phyloP scores from a whole-genome alignment of 2,113 vertebrate species.

The Mesitornis unicolor region DNA sequence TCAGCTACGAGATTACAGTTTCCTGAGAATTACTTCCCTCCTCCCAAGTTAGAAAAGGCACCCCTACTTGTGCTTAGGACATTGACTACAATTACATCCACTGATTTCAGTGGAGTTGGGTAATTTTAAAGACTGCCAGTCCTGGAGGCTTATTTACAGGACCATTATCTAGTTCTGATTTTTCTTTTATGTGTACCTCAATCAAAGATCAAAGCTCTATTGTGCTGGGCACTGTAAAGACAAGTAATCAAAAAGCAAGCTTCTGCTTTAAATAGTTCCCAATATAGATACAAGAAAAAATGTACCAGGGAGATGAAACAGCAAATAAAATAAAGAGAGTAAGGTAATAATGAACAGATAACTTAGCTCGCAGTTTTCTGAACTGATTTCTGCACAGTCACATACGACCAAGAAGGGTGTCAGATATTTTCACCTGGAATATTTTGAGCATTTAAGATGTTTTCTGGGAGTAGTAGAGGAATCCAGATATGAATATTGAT shows the following conservation, averaged over 20 bases:
- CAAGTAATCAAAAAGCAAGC: slow-evolving; percentile 7
- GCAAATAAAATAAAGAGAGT: background rate
- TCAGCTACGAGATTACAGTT: background rate
- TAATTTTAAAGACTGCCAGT: background rate
- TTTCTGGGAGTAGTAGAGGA: background rate
- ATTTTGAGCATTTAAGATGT: background rate
- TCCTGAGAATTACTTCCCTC: background rate
- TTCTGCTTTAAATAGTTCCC: background rate
- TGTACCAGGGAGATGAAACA: background rate
- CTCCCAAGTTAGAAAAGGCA: background rate
- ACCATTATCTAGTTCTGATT: background rate
- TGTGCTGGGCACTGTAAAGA: background rate
- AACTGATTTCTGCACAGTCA: background rate
- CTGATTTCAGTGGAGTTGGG: background rate
- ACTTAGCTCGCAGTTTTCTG: background rate
- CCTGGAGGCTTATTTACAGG: background rate
- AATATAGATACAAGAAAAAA: background rate
- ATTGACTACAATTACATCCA: background rate
- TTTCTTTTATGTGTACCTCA: background rate
- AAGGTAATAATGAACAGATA: background rate
- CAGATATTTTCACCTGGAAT: background rate
- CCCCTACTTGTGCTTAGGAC: background rate
- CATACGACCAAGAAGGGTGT: background rate
- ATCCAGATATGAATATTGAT: background rate
- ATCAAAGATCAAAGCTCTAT: background rate